These are phyloP conservation scores for Periophthalmus magnuspinnatus DNA, from an alignment of 2,797 vertebrate genomes.

Conservation along the genomic window DNA sequence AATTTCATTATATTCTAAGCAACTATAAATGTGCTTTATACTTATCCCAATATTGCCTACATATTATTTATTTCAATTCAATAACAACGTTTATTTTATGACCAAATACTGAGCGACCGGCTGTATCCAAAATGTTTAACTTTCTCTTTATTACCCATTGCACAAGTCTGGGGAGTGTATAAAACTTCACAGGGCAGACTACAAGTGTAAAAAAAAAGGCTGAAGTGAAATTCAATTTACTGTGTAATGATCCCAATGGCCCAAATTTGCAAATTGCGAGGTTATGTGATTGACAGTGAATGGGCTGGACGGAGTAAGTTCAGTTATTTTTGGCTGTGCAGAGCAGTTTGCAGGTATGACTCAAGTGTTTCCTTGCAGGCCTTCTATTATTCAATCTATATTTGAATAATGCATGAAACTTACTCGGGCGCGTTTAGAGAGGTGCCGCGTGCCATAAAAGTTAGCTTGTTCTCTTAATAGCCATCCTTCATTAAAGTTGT, in stretches of 20 bases:
- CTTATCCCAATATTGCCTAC: too few relatives aligned
- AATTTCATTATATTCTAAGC: too few relatives aligned
- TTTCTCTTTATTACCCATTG: neutral
- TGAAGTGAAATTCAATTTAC: conserved; percentile 52
- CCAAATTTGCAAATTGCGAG: conserved; percentile 48
- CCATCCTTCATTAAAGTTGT: neutral
- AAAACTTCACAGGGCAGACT: conserved; percentile 29
- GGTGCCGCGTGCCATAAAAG: neutral
- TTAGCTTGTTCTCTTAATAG: neutral
- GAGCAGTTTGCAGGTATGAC: conserved; percentile 25
- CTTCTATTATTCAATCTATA: conserved; percentile 12
- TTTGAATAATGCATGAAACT: conserved; percentile 9
- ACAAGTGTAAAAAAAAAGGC: conserved; percentile 34
- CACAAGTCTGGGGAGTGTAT: conserved; percentile 21
- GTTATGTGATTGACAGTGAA: conserved; percentile 45
- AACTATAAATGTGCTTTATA: too few relatives aligned
- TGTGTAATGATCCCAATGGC: conserved; percentile 46
- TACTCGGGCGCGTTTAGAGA: neutral
- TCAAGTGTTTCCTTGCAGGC: conserved; percentile 1
- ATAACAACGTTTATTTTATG: too few relatives aligned
- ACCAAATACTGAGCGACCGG: too few relatives aligned
- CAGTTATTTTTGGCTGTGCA: conserved; percentile 31
- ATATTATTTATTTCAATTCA: too few relatives aligned
- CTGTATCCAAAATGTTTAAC: too few relatives aligned
- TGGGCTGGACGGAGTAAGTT: conserved; percentile 29